These are phyloP conservation scores for Lordiphosa stackelbergi DNA, from an alignment of 1,140 invertebrate species.

Conservation along the genomic window DNA sequence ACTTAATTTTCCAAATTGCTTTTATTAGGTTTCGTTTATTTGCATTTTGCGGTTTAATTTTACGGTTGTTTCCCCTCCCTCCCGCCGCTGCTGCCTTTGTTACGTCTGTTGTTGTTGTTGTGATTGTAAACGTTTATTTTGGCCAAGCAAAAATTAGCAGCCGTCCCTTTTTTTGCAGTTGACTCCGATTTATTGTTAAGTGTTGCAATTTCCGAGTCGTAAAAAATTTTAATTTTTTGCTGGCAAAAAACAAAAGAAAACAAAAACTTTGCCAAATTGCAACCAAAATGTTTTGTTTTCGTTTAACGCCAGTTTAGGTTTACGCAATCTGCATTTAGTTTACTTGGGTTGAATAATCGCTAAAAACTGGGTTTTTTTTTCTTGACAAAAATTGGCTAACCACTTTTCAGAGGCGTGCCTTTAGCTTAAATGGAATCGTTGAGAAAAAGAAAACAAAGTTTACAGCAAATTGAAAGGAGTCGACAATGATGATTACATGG, in stretches of 20 bases:
- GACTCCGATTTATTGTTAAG: slow-evolving; percentile 46
- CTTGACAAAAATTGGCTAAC: slow-evolving; percentile 26
- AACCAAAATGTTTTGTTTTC: slow-evolving; percentile 35
- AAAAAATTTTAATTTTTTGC: slow-evolving; percentile 54
- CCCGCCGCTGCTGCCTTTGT: slow-evolving; percentile 51
- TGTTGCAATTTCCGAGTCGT: slow-evolving; percentile 69
- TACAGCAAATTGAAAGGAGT: slow-evolving; percentile 6
- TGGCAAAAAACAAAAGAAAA: slow-evolving; percentile 10
- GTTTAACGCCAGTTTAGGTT: slow-evolving; percentile 34
- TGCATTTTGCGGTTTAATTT: slow-evolving; percentile 76
- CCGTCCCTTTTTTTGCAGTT: slow-evolving; percentile 31
- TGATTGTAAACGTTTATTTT: slow-evolving; percentile 38
- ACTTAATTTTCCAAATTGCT: slow-evolving; percentile 73
- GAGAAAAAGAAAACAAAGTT: slow-evolving; percentile 19
- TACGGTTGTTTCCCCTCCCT: slow-evolving; percentile 49
- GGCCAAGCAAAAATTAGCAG: slow-evolving; percentile 39
- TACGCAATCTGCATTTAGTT: slow-evolving; percentile 51
- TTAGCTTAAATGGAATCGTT: slow-evolving; percentile 53
- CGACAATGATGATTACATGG: slow-evolving; percentile 5
- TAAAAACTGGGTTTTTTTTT: slow-evolving; percentile 22
- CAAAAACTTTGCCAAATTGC: slow-evolving; percentile 41
- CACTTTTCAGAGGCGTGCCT: slow-evolving; percentile 28
- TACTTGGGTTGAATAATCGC: slow-evolving; percentile 34
- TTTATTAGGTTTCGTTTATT: slow-evolving; percentile 76
- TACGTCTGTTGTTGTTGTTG: slow-evolving; percentile 38